phyloP scores from a whole-genome alignment of 2,113 vertebrate species.

The Eolophus roseicapilla region DNA sequence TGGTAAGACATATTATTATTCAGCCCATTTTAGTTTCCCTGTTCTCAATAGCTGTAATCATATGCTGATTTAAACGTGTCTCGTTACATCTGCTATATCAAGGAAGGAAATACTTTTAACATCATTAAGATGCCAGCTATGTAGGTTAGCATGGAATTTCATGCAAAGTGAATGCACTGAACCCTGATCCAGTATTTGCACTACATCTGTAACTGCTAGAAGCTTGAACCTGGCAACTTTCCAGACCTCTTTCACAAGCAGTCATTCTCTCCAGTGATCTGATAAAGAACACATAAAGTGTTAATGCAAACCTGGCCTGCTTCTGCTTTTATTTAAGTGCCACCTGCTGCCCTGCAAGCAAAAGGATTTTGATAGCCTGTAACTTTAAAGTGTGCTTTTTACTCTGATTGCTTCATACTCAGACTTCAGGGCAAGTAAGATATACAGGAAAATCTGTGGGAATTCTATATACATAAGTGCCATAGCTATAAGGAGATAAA shows the following conservation, averaged over 20 bases:
- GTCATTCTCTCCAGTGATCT: background rate
- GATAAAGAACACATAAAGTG: background rate
- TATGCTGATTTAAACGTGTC: background rate
- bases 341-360: background rate
- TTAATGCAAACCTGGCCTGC: background rate
- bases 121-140: background rate
- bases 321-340: background rate
- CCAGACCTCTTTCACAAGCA: background rate
- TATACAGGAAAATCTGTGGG: background rate
- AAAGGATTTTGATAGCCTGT: background rate
- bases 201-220: background rate
- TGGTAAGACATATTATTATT: background rate
- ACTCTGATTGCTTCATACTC: background rate
- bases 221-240: conserved; percentile 8
- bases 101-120: background rate
- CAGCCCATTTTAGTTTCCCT: background rate
- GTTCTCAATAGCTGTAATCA: background rate
- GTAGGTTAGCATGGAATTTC: background rate
- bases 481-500: background rate
- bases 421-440: background rate
- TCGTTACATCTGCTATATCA: background rate
- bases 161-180: background rate
- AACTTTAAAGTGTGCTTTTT: background rate
- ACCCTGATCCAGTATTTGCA: background rate
- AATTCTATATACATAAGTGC: background rate